A percentile compares a stretch with the other conserved stretches of the same genome.
Conservation (phyloP, 2,113 vertebrate genomes). For the Loxodonta africana region DNA sequence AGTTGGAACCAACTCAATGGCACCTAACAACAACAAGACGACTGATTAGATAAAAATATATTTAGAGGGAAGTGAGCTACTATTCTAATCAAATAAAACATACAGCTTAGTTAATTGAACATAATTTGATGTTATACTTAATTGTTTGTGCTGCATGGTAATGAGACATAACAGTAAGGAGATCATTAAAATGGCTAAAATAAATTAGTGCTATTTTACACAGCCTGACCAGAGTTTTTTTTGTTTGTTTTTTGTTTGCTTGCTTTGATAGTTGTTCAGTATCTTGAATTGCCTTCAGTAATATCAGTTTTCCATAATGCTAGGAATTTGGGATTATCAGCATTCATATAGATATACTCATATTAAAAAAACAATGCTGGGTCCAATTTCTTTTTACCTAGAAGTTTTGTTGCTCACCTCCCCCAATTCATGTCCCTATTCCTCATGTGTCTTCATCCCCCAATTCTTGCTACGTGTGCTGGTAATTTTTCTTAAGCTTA, state of each 20-base stretch:
- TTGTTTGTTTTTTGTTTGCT: background rate
- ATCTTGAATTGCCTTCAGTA: background rate
- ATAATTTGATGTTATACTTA: background rate
- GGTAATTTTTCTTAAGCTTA: constrained; percentile 9
- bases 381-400: background rate
- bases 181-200: background rate
- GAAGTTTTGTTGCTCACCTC: background rate
- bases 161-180: background rate
- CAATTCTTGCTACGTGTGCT: background rate
- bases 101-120: background rate
- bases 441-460: background rate
- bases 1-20: too few relatives aligned
- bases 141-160: background rate
- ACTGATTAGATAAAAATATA: background rate
- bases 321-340: background rate
- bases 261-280: background rate
- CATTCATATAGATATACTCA: background rate
- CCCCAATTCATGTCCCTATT: background rate
- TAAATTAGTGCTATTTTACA: background rate
- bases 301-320: constrained; percentile 40
- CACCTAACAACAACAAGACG: too few relatives aligned
- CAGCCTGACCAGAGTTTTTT: background rate
- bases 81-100: background rate
- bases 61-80: background rate
- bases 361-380: background rate